Evolutionary conservation across 1,140 invertebrate genomes (phyloP), one percentile per base, ranked within the genome.

Genomic region (Daktulosphaira vitifoliae): DNA sequence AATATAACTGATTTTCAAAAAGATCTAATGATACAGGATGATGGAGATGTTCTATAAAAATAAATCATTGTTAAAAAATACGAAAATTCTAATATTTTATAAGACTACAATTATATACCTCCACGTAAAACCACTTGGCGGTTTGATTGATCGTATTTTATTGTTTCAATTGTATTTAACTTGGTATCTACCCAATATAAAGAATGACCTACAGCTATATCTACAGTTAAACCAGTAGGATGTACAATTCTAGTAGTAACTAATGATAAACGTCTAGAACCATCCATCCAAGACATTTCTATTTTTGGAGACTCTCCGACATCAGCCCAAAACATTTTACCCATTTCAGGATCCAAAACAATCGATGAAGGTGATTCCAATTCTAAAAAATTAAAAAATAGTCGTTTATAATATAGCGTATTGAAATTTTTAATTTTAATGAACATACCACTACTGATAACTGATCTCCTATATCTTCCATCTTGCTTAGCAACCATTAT

Each of bases 171-270:
- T 0, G 84, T 86, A 69, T 96, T 94, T 4, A 94, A 75, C 73
- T 98, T 98, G 0, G 86, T 87, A 74, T 99, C 96, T 1, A 88
- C 90, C 94, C 95, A 99, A 74, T 92, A 99, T 2, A 98, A 77
- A 0, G 87, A 80, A 71, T 94, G 89, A 65, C 89, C 85, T 82
- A 90, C 90, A 1, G 87, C 82, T 70, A 88, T 89, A 73, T 99
- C 96, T 23, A 99, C 86, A 1, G 90, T 81, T 0, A 99, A 72
- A 0, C 92, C 92, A 1, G 89, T 84, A 0, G 95, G 95, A 71
- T 87, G 85, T 8, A 88, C 81, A 6, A 98, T 82, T 67, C 81
- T 78, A 39, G 88, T 87, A 0, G 82, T 84, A 1, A 97, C 84
- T 2, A 98, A 71, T 0, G 86, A 81, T 67, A 85, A 79, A 5